Percentiles rank a stretch among this genome's conserved stretches.
phyloP scores from a whole-genome alignment of 2,888 invertebrate genomes.

The Rotaria macrura region DNA sequence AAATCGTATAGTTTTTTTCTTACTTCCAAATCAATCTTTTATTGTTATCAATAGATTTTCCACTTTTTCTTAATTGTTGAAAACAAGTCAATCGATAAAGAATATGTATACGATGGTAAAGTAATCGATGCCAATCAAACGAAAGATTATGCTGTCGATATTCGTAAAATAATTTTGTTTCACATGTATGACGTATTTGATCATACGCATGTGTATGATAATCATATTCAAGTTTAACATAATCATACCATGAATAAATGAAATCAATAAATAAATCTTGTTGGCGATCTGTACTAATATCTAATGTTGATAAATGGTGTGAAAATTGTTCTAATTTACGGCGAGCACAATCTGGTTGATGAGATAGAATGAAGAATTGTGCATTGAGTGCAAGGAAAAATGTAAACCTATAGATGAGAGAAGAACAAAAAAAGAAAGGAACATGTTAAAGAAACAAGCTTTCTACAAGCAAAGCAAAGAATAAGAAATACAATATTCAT shows the following conservation, averaged over 20 bases:
- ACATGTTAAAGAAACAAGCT: not conserved
- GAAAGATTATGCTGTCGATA: not conserved
- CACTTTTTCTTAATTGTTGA: not conserved
- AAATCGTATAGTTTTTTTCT: too few relatives aligned
- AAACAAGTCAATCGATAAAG: constrained; percentile 19
- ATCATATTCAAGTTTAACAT: constrained; percentile 11
- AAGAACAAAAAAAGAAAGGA: not conserved
- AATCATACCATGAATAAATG: not conserved
- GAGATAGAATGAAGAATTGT: constrained; percentile 1
- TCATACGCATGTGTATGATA: not conserved
- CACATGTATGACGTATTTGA: not conserved
- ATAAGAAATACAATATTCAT: not conserved
- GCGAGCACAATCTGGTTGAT: constrained; percentile 2
- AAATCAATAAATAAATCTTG: constrained; percentile 15
- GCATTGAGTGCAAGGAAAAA: constrained; percentile 1
- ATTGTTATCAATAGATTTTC: not conserved
- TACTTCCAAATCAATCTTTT: not conserved
- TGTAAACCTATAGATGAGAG: not conserved
- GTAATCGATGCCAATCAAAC: not conserved
- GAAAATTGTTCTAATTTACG: constrained; percentile 9
- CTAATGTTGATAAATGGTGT: not conserved
- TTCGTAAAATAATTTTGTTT: not conserved
- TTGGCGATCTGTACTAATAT: not conserved
- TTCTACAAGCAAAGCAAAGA: not conserved
- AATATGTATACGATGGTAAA: not conserved